These are phyloP conservation scores for Phoenoteleia sp. DNA, from an alignment of 2,888 invertebrate genomes.

Conservation along the genomic window DNA sequence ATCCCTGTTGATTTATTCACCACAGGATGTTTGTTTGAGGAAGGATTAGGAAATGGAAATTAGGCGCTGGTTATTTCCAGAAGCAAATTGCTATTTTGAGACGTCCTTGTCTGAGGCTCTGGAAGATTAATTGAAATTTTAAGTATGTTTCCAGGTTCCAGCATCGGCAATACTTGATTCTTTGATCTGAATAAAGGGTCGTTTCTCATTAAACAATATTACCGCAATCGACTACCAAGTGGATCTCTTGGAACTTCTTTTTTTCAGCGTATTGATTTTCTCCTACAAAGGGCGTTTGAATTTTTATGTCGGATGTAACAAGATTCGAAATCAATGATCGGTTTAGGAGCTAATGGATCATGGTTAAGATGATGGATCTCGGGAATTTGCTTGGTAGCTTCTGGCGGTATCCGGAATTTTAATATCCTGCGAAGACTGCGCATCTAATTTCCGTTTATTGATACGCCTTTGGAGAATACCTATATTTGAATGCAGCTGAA, in stretches of 20 bases:
- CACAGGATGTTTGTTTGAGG: neutral
- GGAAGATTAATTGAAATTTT: neutral
- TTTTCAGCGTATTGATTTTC: conserved; percentile 17
- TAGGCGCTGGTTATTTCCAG: neutral
- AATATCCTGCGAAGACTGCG: too few relatives aligned
- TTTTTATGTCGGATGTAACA: neutral
- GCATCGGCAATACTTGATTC: neutral
- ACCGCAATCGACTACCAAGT: neutral
- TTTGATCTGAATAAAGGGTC: neutral
- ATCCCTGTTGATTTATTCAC: neutral
- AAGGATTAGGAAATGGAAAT: conserved; percentile 4
- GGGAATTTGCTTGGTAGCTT: too few relatives aligned
- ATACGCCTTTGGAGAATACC: conserved; percentile 1
- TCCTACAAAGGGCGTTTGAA: neutral
- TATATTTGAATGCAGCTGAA: neutral
- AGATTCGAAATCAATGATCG: conserved; percentile 7
- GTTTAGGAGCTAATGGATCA: neutral
- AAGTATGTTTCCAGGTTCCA: neutral
- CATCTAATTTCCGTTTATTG: too few relatives aligned
- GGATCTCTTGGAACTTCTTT: conserved; percentile 1
- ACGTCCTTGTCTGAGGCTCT: neutral
- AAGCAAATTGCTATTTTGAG: neutral
- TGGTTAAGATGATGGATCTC: too few relatives aligned
- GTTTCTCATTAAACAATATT: conserved; percentile 12
- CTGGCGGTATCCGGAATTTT: too few relatives aligned